Percentiles rank a stretch among this genome's conserved stretches.
Evolutionary conservation across 2,888 invertebrate genomes (phyloP).

Genomic region (Xanthia togata): DNA sequence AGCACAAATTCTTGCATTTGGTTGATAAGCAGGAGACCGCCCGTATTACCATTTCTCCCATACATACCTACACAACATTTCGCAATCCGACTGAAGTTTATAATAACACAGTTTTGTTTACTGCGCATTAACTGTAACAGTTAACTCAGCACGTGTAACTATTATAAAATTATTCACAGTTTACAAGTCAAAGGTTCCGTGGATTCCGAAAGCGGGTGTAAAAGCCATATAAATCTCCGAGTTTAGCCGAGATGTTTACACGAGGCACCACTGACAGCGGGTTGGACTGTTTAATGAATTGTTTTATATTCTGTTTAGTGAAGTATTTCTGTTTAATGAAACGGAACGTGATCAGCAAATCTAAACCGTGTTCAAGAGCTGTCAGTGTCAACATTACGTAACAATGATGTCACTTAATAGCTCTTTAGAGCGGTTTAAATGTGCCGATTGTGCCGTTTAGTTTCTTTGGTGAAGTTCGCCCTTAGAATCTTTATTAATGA

Average conservation of each 20-base stretch:
- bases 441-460: too few relatives aligned
- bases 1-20: too few relatives aligned
- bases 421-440: too few relatives aligned
- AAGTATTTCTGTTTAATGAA: slow-evolving; percentile 2
- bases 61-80: background rate
- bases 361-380: too few relatives aligned
- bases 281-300: background rate
- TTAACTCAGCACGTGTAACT: slow-evolving; percentile 66
- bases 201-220: slow-evolving; percentile 50
- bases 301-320: slow-evolving; percentile 1
- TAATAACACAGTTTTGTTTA: slow-evolving; percentile 27
- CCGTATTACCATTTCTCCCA: background rate
- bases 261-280: slow-evolving; percentile 50
- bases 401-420: too few relatives aligned
- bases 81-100: slow-evolving; percentile 26
- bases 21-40: too few relatives aligned
- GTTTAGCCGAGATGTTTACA: slow-evolving; percentile 54
- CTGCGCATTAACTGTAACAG: slow-evolving; percentile 52
- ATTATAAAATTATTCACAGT: slow-evolving; percentile 71
- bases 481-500: too few relatives aligned
- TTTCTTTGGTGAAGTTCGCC: too few relatives aligned
- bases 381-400: too few relatives aligned
- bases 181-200: slow-evolving; percentile 62
- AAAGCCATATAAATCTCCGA: slow-evolving; percentile 65
- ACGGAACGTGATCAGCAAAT: too few relatives aligned